phyloP scores from a whole-genome alignment of 2,888 invertebrate species.

The Sicus ferrugineus region DNA sequence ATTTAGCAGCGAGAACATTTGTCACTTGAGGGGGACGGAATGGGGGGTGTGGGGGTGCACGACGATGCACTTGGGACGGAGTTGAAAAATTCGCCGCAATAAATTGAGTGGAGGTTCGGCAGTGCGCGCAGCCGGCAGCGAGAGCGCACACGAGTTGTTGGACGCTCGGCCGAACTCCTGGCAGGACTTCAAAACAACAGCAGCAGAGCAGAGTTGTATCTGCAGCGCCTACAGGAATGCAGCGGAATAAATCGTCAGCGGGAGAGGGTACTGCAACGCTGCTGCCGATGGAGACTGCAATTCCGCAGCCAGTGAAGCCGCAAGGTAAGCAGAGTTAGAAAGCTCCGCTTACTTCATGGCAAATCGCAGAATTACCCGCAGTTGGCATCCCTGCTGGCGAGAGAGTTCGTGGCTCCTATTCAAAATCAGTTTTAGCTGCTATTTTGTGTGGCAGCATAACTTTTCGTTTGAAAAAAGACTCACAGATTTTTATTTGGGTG shows the following conservation, averaged over 20 bases:
- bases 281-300: background rate
- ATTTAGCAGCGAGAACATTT: constrained; percentile 35
- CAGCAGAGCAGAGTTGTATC: constrained; percentile 6
- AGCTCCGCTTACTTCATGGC: background rate
- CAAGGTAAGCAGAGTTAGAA: background rate
- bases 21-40: constrained; percentile 9
- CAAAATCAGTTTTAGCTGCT: too few relatives aligned
- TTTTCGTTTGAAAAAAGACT: too few relatives aligned
- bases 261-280: background rate
- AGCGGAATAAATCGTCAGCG: constrained; percentile 1
- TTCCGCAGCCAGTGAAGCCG: background rate
- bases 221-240: constrained; percentile 13
- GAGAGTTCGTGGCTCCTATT: too few relatives aligned
- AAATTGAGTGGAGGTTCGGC: constrained; percentile 19
- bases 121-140: background rate
- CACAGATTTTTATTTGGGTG: too few relatives aligned
- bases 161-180: background rate
- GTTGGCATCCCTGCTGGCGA: too few relatives aligned
- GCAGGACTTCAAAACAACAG: too few relatives aligned
- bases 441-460: too few relatives aligned
- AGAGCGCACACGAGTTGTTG: background rate
- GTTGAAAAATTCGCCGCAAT: constrained; percentile 17
- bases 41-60: too few relatives aligned
- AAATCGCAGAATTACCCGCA: too few relatives aligned
- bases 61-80: background rate